Conservation (phyloP, 2,797 vertebrate genomes). For the Sebastes hubbsi region DNA sequence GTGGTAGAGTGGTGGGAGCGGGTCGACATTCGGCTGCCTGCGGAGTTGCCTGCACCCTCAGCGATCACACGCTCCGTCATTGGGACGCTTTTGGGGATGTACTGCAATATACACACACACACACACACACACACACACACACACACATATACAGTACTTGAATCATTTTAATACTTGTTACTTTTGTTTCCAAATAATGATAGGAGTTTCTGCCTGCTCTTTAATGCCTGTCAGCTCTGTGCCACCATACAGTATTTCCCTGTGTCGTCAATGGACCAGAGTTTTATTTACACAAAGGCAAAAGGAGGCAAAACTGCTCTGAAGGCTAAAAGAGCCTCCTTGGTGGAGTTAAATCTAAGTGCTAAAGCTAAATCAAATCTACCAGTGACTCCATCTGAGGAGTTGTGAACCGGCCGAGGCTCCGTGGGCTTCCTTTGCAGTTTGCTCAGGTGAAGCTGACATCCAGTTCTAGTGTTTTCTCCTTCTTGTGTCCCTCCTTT, state of each 20-base stretch:
- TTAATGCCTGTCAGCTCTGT: slow-evolving; percentile 25
- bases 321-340: slow-evolving; percentile 12
- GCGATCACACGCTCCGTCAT: slow-evolving; percentile 93
- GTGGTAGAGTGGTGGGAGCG: slow-evolving; percentile 96
- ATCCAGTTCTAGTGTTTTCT: not conserved
- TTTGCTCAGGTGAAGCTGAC: slow-evolving; percentile 9
- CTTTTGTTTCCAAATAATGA: slow-evolving; percentile 8
- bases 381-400: not conserved
- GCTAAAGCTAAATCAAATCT: slow-evolving; percentile 18
- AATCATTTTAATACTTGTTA: not conserved
- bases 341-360: slow-evolving; percentile 7
- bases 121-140: slow-evolving; percentile 4
- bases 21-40: slow-evolving; percentile 93
- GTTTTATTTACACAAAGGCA: slow-evolving; percentile 33
- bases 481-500: slow-evolving; percentile 26
- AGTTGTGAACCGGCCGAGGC: not conserved
- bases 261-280: slow-evolving; percentile 11
- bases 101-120: slow-evolving; percentile 77
- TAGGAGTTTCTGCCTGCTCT: slow-evolving; percentile 32
- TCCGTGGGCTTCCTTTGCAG: not conserved
- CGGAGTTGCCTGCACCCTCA: slow-evolving; percentile 91
- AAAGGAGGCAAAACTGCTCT: slow-evolving; percentile 12
- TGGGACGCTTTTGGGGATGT: slow-evolving; percentile 93
- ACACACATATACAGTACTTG: not conserved
- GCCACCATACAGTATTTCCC: slow-evolving; percentile 4